A percentile compares a stretch with the other conserved stretches of the same genome.
phyloP scores from a whole-genome alignment of 2,888 invertebrate genomes.

The Xylocampa areola region DNA sequence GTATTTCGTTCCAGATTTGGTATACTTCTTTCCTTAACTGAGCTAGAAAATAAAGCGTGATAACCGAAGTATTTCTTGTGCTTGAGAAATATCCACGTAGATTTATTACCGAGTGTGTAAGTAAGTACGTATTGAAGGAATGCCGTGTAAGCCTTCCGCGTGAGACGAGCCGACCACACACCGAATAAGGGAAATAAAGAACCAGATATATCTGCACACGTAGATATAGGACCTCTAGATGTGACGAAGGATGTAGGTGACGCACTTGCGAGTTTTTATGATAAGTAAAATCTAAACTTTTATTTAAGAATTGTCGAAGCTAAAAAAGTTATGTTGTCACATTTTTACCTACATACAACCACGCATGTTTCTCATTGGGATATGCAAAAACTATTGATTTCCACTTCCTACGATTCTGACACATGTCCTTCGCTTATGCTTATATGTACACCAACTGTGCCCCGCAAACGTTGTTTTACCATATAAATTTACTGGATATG shows the following conservation, averaged over 20 bases:
- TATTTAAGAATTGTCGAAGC: too few relatives aligned
- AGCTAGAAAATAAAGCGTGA: not conserved
- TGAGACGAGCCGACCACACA: slow-evolving; percentile 65
- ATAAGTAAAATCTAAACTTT: not conserved
- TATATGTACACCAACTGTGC: too few relatives aligned
- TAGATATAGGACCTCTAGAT: slow-evolving; percentile 46
- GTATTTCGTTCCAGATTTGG: not conserved
- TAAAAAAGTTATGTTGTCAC: too few relatives aligned
- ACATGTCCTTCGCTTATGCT: too few relatives aligned
- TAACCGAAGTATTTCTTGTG: not conserved
- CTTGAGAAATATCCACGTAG: slow-evolving; percentile 5
- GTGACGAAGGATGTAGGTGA: not conserved
- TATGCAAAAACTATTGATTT: too few relatives aligned
- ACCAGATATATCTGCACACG: slow-evolving; percentile 50
- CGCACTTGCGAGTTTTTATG: not conserved
- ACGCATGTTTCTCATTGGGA: too few relatives aligned
- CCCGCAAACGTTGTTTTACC: too few relatives aligned
- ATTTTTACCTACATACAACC: too few relatives aligned
- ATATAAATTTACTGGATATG: too few relatives aligned
- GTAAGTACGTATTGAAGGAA: slow-evolving; percentile 41
- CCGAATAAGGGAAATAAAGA: slow-evolving; percentile 74
- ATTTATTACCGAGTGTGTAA: slow-evolving; percentile 13
- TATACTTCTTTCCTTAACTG: not conserved
- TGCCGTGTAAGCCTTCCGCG: slow-evolving; percentile 45
- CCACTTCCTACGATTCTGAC: too few relatives aligned